Conservation (phyloP, 2,888 invertebrate species). For the Hypolimnas misippus region DNA sequence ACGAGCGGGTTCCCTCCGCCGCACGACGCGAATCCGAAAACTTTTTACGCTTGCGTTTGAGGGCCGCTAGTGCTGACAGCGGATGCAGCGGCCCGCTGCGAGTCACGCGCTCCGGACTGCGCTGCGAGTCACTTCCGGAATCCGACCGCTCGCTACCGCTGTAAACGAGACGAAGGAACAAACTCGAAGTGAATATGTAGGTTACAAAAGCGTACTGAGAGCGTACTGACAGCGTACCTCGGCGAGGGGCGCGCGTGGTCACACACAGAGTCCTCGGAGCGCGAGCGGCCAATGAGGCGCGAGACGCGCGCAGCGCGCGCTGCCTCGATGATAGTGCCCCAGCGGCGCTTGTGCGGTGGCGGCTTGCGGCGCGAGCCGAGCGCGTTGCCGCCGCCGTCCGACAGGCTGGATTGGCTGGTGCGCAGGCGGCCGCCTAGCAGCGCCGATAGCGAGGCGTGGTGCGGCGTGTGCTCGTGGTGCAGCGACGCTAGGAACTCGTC, state of each 20-base stretch:
- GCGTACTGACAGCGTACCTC: constrained; percentile 57
- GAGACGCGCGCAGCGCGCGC: constrained; percentile 92
- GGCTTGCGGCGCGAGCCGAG: constrained; percentile 72
- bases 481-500: constrained; percentile 91
- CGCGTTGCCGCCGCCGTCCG: constrained; percentile 56
- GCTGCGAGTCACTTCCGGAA: constrained; percentile 88
- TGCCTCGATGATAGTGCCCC: constrained; percentile 94
- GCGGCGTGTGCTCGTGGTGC: constrained; percentile 83
- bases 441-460: constrained; percentile 85
- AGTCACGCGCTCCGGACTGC: constrained; percentile 77
- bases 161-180: constrained; percentile 12
- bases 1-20: constrained; percentile 63
- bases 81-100: constrained; percentile 67
- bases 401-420: constrained; percentile 64
- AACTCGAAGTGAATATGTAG: neutral
- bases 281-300: constrained; percentile 89
- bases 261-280: constrained; percentile 93
- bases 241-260: constrained; percentile 84
- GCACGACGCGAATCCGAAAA: constrained; percentile 89
- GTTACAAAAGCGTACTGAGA: neutral
- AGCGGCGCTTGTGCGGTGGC: constrained; percentile 88
- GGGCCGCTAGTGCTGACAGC: constrained; percentile 87
- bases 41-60: constrained; percentile 92
- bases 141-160: constrained; percentile 87
- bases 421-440: constrained; percentile 84